phyloP scores from a whole-genome alignment of 2,888 invertebrate species.

The Erynnis tages region DNA sequence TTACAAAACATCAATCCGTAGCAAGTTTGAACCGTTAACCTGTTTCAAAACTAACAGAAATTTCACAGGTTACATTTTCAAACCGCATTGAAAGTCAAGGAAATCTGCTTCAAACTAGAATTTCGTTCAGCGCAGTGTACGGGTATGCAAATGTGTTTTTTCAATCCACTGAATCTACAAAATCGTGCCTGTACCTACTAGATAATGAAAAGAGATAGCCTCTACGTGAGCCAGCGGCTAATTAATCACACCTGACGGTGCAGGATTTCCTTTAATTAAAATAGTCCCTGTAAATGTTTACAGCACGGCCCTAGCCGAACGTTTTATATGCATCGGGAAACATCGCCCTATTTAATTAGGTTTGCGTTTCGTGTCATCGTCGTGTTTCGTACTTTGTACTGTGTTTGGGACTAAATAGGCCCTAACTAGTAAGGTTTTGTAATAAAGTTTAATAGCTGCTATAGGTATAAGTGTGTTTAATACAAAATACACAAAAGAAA shows the following conservation, averaged over 20 bases:
- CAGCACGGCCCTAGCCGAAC: slow-evolving; percentile 28
- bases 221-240: slow-evolving; percentile 56
- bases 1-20: too few relatives aligned
- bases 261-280: slow-evolving; percentile 62
- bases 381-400: slow-evolving; percentile 13
- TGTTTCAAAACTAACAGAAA: too few relatives aligned
- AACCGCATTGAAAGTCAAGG: too few relatives aligned
- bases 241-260: slow-evolving; percentile 60
- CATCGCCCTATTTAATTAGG: slow-evolving; percentile 24
- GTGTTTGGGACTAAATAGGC: too few relatives aligned
- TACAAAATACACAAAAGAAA: too few relatives aligned
- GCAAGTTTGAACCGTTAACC: too few relatives aligned
- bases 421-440: too few relatives aligned
- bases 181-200: slow-evolving; percentile 63
- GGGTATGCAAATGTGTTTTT: slow-evolving; percentile 53
- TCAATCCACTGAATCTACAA: slow-evolving; percentile 51
- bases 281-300: slow-evolving; percentile 39
- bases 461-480: too few relatives aligned
- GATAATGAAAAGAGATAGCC: slow-evolving; percentile 67
- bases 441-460: too few relatives aligned
- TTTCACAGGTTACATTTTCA: too few relatives aligned
- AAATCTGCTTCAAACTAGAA: background rate
- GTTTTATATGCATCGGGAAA: slow-evolving; percentile 23
- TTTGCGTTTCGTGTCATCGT: slow-evolving; percentile 15
- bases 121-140: slow-evolving; percentile 11